These are phyloP conservation scores for Apoda limacodes DNA, from an alignment of 2,888 invertebrate species.

Conservation along the genomic window DNA sequence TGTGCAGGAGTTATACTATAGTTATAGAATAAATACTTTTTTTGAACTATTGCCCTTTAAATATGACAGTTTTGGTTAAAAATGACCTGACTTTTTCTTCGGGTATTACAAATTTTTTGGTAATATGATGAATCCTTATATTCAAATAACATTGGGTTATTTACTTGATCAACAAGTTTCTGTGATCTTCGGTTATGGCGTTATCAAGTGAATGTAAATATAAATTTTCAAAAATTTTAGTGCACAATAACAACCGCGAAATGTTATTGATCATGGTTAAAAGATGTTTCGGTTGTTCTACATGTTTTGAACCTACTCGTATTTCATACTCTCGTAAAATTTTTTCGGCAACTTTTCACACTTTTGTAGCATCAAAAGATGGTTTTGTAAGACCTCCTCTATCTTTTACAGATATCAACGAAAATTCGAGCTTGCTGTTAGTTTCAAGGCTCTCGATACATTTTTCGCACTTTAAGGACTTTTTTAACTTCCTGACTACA, in stretches of 20 bases:
- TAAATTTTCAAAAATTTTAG: not conserved
- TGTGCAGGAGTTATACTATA: no score
- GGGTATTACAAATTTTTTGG: not conserved
- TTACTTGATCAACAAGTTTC: not conserved
- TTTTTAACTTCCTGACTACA: slow-evolving; percentile 7
- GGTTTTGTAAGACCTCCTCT: slow-evolving; percentile 6
- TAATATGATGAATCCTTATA: not conserved
- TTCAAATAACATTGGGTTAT: not conserved
- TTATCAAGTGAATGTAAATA: not conserved
- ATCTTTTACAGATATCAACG: slow-evolving; percentile 1
- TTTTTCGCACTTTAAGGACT: slow-evolving; percentile 2
- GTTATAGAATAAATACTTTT: no score
- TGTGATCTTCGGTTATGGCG: not conserved
- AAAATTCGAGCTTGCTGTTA: no score
- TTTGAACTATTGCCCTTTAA: not conserved
- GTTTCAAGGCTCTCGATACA: slow-evolving; percentile 3
- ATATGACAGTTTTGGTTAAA: not conserved
- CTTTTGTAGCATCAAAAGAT: not conserved
- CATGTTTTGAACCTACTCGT: not conserved
- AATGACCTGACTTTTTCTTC: not conserved
- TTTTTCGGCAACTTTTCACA: not conserved
- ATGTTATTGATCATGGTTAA: not conserved
- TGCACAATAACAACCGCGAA: not conserved
- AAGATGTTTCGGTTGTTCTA: not conserved
- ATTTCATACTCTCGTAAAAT: not conserved